Evolutionary conservation across 2,113 vertebrate species (phyloP).

Genomic region (Sinocyclocheilus grahami): DNA sequence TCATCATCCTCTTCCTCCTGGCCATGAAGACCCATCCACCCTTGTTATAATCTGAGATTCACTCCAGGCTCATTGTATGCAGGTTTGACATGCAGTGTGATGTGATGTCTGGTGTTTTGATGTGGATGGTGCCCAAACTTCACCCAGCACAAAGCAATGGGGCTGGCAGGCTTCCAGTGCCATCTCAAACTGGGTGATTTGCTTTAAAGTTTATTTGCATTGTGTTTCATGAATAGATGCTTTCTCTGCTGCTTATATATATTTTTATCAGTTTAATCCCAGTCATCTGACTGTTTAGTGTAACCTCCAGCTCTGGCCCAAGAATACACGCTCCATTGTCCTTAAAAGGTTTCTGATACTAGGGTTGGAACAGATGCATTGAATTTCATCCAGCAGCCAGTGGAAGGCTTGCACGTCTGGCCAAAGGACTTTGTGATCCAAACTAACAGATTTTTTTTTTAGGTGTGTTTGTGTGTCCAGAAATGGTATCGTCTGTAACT

Average conservation of each 20-base stretch:
- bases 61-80: neutral
- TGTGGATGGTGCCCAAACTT: neutral
- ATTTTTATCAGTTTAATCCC: neutral
- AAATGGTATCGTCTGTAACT: neutral
- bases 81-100: neutral
- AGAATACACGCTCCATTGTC: constrained; percentile 36
- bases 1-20: constrained; percentile 9
- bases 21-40: constrained; percentile 13
- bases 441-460: neutral
- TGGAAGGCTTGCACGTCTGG: neutral
- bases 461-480: neutral
- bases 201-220: constrained; percentile 18
- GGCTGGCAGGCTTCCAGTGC: constrained; percentile 10
- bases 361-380: constrained; percentile 14
- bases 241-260: neutral
- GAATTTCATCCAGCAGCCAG: neutral
- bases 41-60: neutral
- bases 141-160: neutral
- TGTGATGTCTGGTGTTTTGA: constrained; percentile 1
- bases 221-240: neutral
- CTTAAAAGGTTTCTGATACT: constrained; percentile 47
- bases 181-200: constrained; percentile 11
- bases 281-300: constrained; percentile 17
- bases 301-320: constrained; percentile 40
- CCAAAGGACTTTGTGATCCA: neutral